These are phyloP conservation scores for Euura lappo DNA, from an alignment of 1,140 invertebrate genomes.

Conservation along the genomic window DNA sequence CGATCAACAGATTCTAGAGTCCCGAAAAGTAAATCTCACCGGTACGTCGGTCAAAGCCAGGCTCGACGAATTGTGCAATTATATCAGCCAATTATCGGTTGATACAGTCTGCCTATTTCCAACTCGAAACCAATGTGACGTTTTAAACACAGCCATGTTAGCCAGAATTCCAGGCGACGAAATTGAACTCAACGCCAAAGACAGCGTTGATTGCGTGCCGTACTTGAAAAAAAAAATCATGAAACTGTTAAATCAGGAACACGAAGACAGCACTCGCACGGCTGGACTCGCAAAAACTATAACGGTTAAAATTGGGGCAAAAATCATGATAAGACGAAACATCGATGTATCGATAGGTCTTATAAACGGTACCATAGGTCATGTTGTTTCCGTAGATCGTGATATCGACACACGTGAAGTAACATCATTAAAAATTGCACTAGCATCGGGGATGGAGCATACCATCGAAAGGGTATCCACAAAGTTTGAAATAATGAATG, in stretches of 20 bases:
- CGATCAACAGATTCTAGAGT: neutral
- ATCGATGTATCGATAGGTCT: slow-evolving; percentile 44
- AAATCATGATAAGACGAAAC: slow-evolving; percentile 46
- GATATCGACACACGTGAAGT: slow-evolving; percentile 34
- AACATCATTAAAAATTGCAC: slow-evolving; percentile 33
- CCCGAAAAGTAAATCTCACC: too few species aligned
- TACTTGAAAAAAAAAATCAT: neutral
- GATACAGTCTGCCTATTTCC: slow-evolving; percentile 34
- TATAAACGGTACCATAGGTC: slow-evolving; percentile 45
- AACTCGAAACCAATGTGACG: slow-evolving; percentile 30
- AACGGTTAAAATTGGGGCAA: slow-evolving; percentile 38
- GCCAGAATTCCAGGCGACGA: neutral
- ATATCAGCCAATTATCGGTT: too few species aligned
- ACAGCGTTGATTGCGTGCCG: neutral
- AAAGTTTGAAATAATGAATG: slow-evolving; percentile 23
- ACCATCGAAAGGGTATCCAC: slow-evolving; percentile 26
- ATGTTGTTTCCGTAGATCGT: slow-evolving; percentile 39
- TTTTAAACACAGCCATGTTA: slow-evolving; percentile 33
- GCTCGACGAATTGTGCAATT: too few species aligned
- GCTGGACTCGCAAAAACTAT: slow-evolving; percentile 20
- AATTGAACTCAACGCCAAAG: neutral
- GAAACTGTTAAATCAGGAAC: neutral
- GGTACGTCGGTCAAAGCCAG: too few species aligned
- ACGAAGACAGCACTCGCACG: neutral
- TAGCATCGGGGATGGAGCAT: slow-evolving; percentile 23